Conservation (phyloP, 2,888 invertebrate genomes). For the Deladenus siricidicola region DNA sequence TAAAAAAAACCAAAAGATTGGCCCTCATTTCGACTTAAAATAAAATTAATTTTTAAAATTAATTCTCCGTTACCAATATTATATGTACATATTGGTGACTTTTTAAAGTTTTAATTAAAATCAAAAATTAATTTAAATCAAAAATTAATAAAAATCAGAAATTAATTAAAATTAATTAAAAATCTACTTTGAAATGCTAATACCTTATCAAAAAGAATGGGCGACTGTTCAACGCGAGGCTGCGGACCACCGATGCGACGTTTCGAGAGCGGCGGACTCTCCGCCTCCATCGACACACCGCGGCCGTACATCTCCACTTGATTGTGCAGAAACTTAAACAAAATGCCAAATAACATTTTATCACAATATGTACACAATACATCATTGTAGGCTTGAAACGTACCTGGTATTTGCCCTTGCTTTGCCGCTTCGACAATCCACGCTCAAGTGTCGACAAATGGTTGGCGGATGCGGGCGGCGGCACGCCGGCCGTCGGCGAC, state of each 20-base stretch:
- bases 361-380: not conserved
- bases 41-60: too few relatives aligned
- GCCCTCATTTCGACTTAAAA: too few relatives aligned
- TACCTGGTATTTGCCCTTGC: constrained; percentile 51
- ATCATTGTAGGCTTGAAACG: not conserved
- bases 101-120: too few relatives aligned
- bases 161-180: too few relatives aligned
- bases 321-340: constrained; percentile 25
- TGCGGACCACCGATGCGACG: constrained; percentile 49
- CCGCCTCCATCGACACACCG: constrained; percentile 48
- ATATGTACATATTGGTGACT: too few relatives aligned
- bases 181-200: too few relatives aligned
- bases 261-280: constrained; percentile 38
- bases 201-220: constrained; percentile 50
- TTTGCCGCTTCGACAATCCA: constrained; percentile 48
- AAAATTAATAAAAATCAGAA: too few relatives aligned
- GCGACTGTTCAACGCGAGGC: constrained; percentile 46
- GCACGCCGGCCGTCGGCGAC: constrained; percentile 9
- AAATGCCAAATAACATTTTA: too few relatives aligned
- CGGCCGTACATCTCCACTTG: constrained; percentile 45
- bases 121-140: too few relatives aligned
- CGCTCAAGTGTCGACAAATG: constrained; percentile 48
- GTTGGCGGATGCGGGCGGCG: constrained; percentile 25
- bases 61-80: too few relatives aligned
- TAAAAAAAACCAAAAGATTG: too few relatives aligned